Evolutionary conservation across 2,113 vertebrate species (phyloP).

Genomic region (Corythaeola cristata): DNA sequence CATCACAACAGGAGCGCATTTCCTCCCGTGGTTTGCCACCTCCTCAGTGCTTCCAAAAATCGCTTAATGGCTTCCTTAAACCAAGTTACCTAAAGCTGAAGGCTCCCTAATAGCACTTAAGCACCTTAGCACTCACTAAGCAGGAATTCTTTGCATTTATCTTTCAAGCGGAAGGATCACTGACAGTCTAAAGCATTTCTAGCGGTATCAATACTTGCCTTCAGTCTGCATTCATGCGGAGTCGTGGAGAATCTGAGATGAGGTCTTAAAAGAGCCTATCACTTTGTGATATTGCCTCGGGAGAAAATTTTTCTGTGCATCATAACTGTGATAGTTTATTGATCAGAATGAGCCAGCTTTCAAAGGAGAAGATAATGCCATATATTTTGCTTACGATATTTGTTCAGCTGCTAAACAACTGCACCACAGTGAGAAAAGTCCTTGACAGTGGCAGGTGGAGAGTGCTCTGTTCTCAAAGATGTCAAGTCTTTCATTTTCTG

Average conservation of each 20-base stretch:
- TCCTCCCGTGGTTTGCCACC: background rate
- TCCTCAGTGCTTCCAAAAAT: background rate
- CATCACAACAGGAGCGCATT: accelerated
- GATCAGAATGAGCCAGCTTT: background rate
- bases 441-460: background rate
- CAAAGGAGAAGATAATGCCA: background rate
- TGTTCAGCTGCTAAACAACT: background rate
- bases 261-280: background rate
- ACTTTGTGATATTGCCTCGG: background rate
- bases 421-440: background rate
- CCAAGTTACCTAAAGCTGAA: background rate
- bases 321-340: slow-evolving; percentile 20
- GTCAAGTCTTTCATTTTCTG: background rate
- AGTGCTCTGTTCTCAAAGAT: background rate
- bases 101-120: background rate
- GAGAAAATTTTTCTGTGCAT: background rate
- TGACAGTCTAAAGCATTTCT: background rate
- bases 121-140: background rate
- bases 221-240: background rate
- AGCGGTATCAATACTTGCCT: background rate
- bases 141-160: background rate
- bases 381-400: background rate
- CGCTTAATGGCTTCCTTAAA: background rate
- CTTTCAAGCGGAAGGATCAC: background rate
- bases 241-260: background rate